Evolutionary conservation across 2,888 invertebrate genomes (phyloP), one percentile per base, ranked within the genome.

Genomic region (Diarsia rubi): DNA sequence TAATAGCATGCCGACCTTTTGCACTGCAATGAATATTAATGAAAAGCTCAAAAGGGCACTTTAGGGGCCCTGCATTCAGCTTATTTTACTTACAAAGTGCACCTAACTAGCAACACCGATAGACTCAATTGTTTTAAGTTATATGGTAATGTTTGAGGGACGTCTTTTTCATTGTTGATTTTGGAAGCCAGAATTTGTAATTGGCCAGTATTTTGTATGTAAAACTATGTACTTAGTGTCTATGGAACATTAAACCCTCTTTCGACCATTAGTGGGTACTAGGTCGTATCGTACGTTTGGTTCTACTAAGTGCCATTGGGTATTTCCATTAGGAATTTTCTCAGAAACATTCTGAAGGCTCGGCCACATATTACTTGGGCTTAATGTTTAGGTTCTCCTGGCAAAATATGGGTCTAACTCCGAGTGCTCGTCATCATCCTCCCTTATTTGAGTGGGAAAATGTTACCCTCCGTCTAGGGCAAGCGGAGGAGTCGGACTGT

Each of bases 31-130:
- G 88, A 88, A 87, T 87, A 88, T 87, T 82, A 81, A 88, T 87
- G 81, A 71, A 77, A 79, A 78, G 81, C 84, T 84, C 80, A 49
- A 86, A 86, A 86, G 84, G 73, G 74, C 79, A 84, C 86, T 81
- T 81, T 81, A 72, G 62, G 66, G 62, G 62, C 67, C 69, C 73
- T 66, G 64, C 69, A 74, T 82, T 70, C 31, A 66, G 78, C 78
- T 81, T 86, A 87, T 86, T 87, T 87, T 65, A 86, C 88, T 83
- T 42, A 86, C 88, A 86, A 83, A 85, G 81, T 83, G 76, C 62
- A 62, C 19, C 54, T 62, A 52, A 78, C 79, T 78, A 67, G 31
- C 27, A 45, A 69, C 83, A 60, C 57, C 69, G 31, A 75, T 69
- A 72, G 24, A 78, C 57, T 66, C 24, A 31, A 75, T 85, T 85